Conservation (phyloP, 2,888 invertebrate species). For the Amorpha juglandis region DNA sequence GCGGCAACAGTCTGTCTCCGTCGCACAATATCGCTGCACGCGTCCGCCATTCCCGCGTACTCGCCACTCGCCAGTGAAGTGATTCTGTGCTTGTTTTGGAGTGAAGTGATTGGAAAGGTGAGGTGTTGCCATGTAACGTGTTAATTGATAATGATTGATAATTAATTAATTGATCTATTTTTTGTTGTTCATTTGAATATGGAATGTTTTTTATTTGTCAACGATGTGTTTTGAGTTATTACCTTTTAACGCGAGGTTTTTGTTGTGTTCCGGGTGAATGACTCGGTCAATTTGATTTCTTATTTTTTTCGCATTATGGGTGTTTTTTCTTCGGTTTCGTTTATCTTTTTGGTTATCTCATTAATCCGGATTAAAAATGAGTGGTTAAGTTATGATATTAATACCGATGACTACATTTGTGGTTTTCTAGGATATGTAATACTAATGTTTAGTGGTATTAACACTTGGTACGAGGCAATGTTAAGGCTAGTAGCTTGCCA, state of each 20-base stretch:
- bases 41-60: slow-evolving; percentile 12
- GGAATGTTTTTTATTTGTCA: not conserved
- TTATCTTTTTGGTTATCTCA: slow-evolving; percentile 6
- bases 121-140: slow-evolving; percentile 17
- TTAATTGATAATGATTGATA: slow-evolving; percentile 6
- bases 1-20: slow-evolving; percentile 75
- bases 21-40: slow-evolving; percentile 59
- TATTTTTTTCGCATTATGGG: not conserved
- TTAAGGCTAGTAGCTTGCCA: not conserved
- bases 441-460: not conserved
- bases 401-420: not conserved
- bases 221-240: not conserved
- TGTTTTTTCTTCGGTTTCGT: not conserved
- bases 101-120: slow-evolving; percentile 22
- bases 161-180: slow-evolving; percentile 1
- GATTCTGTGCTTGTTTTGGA: slow-evolving; percentile 24
- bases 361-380: not conserved
- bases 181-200: not conserved
- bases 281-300: not conserved
- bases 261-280: slow-evolving; percentile 5
- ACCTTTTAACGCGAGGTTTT: not conserved
- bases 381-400: not conserved
- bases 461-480: not conserved
- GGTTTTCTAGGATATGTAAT: not conserved
- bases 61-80: slow-evolving; percentile 9